Percentiles rank a stretch among this genome's conserved stretches.
phyloP scores from a whole-genome alignment of 2,113 vertebrate species.

The Pachycephala philippinensis region DNA sequence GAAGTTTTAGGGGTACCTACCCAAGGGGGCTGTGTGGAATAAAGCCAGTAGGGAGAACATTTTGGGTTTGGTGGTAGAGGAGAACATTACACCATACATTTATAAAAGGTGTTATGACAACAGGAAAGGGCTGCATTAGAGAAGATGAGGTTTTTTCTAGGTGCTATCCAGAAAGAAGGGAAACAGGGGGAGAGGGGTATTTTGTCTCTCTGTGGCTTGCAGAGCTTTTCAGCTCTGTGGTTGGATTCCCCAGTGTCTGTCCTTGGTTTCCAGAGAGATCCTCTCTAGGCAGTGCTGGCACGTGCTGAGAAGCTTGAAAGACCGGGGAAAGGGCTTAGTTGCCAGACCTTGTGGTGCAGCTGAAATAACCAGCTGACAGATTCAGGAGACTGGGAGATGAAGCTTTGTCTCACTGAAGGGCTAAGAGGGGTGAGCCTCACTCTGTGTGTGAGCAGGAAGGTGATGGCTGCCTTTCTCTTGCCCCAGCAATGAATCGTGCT shows the following conservation, averaged over 20 bases:
- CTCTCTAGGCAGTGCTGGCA: not conserved
- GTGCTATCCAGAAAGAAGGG: not conserved
- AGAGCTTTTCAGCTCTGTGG: not conserved
- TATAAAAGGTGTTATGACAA: not conserved
- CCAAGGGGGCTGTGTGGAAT: not conserved
- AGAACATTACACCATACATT: rapidly evolving
- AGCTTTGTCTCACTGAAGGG: not conserved
- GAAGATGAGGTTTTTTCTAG: not conserved
- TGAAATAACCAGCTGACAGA: not conserved
- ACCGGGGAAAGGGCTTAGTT: not conserved
- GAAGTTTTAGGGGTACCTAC: not conserved
- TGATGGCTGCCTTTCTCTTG: not conserved
- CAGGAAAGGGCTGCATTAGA: not conserved
- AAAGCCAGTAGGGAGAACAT: not conserved
- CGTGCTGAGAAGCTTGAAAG: not conserved
- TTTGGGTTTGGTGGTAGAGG: not conserved
- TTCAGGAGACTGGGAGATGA: not conserved
- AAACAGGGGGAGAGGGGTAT: rapidly evolving
- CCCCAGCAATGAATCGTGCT: not conserved
- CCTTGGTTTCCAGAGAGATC: not conserved
- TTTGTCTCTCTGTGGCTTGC: not conserved
- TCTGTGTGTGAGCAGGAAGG: not conserved
- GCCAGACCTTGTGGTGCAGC: not conserved
- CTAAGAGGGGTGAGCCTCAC: not conserved
- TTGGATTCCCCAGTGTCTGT: not conserved